Evolutionary conservation across 2,888 invertebrate genomes (phyloP).

Genomic region (Carpatolechia fugitivella): DNA sequence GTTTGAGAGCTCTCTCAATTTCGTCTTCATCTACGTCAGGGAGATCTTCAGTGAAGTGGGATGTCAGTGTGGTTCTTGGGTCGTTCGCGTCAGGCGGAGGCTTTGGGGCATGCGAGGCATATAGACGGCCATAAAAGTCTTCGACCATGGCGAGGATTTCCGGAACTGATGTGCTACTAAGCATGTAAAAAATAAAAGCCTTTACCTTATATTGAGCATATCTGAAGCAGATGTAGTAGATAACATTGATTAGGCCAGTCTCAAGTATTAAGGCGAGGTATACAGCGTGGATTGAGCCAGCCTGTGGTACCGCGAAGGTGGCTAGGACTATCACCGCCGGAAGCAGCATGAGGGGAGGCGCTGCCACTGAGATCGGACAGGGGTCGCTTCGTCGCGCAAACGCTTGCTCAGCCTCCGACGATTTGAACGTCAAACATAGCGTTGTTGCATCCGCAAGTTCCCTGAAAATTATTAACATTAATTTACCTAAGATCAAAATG

Average conservation of each 20-base stretch:
- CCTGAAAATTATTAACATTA: too few relatives aligned
- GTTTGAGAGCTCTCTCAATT: too few relatives aligned
- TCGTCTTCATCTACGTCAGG: too few relatives aligned
- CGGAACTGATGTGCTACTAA: too few relatives aligned
- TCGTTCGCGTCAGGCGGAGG: too few relatives aligned
- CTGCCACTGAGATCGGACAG: slow-evolving; percentile 55
- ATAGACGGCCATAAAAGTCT: too few relatives aligned
- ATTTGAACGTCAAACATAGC: slow-evolving; percentile 62
- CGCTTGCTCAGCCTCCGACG: slow-evolving; percentile 49
- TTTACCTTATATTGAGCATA: slow-evolving; percentile 59
- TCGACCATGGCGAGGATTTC: too few relatives aligned
- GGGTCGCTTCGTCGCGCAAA: slow-evolving; percentile 55
- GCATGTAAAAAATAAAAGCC: neutral
- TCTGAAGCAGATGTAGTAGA: slow-evolving; percentile 56
- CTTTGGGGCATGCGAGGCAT: too few relatives aligned
- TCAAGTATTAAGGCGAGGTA: slow-evolving; percentile 59
- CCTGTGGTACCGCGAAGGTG: slow-evolving; percentile 55
- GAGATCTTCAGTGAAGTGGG: too few relatives aligned
- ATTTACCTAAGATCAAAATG: too few relatives aligned
- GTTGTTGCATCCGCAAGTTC: slow-evolving; percentile 67
- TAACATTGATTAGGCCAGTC: slow-evolving; percentile 54
- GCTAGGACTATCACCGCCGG: slow-evolving; percentile 62
- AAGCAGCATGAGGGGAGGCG: slow-evolving; percentile 65
- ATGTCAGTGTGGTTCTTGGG: too few relatives aligned
- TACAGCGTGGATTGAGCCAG: slow-evolving; percentile 53